Conservation (phyloP, 2,888 invertebrate genomes). For the Dolichomitus sp. region DNA sequence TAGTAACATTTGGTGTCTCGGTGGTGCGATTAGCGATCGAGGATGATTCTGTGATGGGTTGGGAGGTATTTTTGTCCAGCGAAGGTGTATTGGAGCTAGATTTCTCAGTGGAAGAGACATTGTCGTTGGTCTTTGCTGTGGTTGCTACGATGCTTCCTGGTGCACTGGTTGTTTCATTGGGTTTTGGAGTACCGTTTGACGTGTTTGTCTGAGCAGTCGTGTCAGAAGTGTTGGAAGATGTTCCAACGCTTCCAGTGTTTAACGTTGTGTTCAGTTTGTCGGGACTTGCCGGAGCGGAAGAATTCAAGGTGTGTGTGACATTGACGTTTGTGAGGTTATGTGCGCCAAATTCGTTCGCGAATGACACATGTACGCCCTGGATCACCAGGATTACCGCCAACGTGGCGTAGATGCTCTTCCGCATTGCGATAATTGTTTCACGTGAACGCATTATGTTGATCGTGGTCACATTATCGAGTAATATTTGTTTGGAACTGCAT, state of each 20-base stretch:
- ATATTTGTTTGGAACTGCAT: not conserved
- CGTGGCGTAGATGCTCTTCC: not conserved
- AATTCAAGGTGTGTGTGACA: constrained; percentile 25
- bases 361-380: constrained; percentile 28
- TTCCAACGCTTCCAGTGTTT: constrained; percentile 7
- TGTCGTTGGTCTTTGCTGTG: not conserved
- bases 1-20: constrained; percentile 76
- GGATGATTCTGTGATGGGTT: constrained; percentile 29
- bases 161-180: not conserved
- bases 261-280: not conserved
- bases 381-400: constrained; percentile 33
- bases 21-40: constrained; percentile 2
- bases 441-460: not conserved
- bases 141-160: not conserved
- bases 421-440: constrained; percentile 13
- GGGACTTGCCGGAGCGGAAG: constrained; percentile 11
- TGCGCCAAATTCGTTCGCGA: constrained; percentile 4
- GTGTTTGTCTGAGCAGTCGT: constrained; percentile 16
- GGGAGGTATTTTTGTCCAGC: constrained; percentile 15
- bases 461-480: constrained; percentile 17
- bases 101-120: not conserved
- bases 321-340: constrained; percentile 24
- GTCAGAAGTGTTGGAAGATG: not conserved
- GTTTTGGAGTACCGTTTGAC: not conserved
- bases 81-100: not conserved